phyloP scores from a whole-genome alignment of 1,140 invertebrate species.

The Aphelinus certus region DNA sequence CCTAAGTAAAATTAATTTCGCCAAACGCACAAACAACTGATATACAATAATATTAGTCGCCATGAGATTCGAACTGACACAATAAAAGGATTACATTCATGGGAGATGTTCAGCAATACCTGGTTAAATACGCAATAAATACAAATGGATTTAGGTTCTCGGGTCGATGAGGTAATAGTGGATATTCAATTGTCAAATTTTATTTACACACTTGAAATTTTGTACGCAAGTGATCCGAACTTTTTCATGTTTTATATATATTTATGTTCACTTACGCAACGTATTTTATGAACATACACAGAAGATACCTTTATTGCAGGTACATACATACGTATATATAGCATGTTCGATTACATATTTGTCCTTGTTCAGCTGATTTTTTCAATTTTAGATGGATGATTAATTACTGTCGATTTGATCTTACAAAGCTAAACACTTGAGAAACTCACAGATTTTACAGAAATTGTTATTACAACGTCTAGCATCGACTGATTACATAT shows the following conservation, averaged over 20 bases:
- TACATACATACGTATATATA: not conserved
- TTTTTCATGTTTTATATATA: not conserved
- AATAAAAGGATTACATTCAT: too few species aligned
- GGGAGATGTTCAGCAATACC: slow-evolving; percentile 4
- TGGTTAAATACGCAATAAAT: too few species aligned
- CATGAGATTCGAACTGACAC: too few species aligned
- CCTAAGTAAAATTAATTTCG: too few species aligned
- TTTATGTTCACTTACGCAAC: not conserved
- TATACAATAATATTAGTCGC: too few species aligned
- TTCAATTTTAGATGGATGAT: not conserved
- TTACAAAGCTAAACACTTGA: slow-evolving; percentile 3
- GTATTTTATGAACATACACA: not conserved
- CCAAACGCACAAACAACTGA: too few species aligned
- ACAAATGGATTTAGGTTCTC: not conserved
- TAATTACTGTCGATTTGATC: not conserved
- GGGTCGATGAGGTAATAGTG: not conserved
- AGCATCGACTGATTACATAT: not conserved
- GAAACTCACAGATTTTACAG: not conserved
- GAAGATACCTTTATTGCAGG: slow-evolving; percentile 1
- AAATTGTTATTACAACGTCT: slow-evolving; percentile 8
- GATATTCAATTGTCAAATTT: not conserved
- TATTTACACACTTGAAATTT: slow-evolving; percentile 17
- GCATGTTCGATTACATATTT: not conserved
- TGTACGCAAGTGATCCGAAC: not conserved
- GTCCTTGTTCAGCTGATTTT: not conserved